Evolutionary conservation across 2,113 vertebrate genomes (phyloP).

Genomic region (Bubo scandiacus): DNA sequence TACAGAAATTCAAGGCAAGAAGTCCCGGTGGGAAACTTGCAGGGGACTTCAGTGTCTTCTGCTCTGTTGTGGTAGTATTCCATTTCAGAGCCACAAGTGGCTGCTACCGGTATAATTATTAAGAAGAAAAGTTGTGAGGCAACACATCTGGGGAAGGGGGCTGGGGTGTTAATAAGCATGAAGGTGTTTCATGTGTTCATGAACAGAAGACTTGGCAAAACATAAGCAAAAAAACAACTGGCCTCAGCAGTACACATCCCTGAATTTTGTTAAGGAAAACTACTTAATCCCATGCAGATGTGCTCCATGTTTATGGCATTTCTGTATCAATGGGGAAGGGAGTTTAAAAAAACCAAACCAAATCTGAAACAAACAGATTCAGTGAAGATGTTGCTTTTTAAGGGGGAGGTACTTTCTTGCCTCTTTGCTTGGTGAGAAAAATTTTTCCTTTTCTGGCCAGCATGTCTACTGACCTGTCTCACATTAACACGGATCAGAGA

Average conservation of each 20-base stretch:
- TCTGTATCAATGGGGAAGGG: neutral
- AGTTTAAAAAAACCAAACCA: neutral
- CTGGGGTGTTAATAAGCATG: neutral
- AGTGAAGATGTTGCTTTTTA: neutral
- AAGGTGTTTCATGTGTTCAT: neutral
- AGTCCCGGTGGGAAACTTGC: neutral
- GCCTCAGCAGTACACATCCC: neutral
- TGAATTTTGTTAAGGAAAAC: neutral
- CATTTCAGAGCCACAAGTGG: neutral
- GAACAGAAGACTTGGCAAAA: neutral
- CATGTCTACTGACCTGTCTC: neutral
- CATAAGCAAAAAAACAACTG: neutral
- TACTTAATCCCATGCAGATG: neutral
- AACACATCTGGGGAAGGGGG: accelerated
- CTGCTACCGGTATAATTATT: neutral
- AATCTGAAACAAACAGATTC: neutral
- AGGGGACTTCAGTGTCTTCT: neutral
- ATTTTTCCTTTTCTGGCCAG: neutral
- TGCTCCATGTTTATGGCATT: neutral
- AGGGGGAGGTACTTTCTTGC: neutral
- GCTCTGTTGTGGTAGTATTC: neutral
- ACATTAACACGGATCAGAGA: neutral
- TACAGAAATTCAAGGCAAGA: neutral
- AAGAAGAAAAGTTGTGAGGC: neutral
- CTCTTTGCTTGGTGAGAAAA: neutral